Evolutionary conservation across 1,140 invertebrate genomes (phyloP).

Genomic region (Notospermus geniculatus): DNA sequence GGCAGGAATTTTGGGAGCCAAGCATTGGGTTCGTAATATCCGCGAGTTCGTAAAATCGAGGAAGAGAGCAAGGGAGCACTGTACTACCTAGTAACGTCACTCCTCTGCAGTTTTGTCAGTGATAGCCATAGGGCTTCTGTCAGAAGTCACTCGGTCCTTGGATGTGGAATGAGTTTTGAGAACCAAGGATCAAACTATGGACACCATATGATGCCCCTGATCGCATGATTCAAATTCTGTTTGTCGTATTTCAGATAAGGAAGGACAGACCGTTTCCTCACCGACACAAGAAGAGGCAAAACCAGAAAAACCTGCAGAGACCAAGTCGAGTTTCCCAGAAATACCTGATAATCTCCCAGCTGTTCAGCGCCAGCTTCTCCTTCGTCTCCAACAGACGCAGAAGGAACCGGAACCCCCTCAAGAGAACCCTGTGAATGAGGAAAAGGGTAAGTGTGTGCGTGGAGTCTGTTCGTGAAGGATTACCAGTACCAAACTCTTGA

Average conservation of each 20-base stretch:
- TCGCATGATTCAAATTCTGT: neutral
- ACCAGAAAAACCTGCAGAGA: conserved; percentile 16
- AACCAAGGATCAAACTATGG: too few relatives aligned
- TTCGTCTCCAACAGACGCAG: conserved; percentile 69
- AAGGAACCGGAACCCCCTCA: conserved; percentile 21
- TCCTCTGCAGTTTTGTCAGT: neutral
- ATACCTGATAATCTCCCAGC: conserved; percentile 64
- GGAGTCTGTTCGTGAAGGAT: too few relatives aligned
- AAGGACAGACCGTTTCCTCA: neutral
- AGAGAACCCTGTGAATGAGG: conserved; percentile 20
- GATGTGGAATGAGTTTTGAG: too few relatives aligned
- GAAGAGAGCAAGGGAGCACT: too few relatives aligned
- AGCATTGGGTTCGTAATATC: too few relatives aligned
- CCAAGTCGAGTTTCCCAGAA: conserved; percentile 20
- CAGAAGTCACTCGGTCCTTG: too few relatives aligned
- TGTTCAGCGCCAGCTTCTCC: conserved; percentile 67
- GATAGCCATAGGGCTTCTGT: too few relatives aligned
- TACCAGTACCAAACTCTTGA: too few relatives aligned
- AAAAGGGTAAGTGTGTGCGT: conserved; percentile 14
- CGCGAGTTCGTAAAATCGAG: conserved; percentile 9
- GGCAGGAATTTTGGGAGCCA: too few relatives aligned
- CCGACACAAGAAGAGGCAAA: neutral
- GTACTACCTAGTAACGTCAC: too few relatives aligned
- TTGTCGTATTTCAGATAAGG: neutral
- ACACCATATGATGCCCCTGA: too few relatives aligned